Percentiles rank a stretch among this genome's conserved stretches.
Conservation (phyloP, 2,888 invertebrate species). For the Chelonus formosanus region DNA sequence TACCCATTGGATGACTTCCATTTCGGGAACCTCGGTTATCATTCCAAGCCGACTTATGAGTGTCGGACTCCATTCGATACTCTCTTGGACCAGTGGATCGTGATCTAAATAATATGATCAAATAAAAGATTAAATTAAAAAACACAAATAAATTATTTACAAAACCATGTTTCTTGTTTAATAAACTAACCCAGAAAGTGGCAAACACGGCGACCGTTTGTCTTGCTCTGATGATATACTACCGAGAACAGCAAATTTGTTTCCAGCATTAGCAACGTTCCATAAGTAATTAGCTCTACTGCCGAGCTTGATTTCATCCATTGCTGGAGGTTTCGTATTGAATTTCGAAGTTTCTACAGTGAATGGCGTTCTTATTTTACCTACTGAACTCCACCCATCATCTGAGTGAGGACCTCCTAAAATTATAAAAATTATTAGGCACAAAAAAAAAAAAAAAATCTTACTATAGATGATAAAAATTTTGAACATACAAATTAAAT, state of each 20-base stretch:
- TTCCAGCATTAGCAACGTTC: constrained; percentile 48
- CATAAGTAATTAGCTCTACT: constrained; percentile 59
- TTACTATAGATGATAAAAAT: no score
- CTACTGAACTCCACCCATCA: constrained; percentile 57
- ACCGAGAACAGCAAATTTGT: constrained; percentile 67
- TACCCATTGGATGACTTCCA: constrained; percentile 66
- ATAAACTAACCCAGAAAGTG: constrained; percentile 55
- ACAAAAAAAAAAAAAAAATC: no score
- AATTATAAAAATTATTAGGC: constrained; percentile 2
- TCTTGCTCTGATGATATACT: constrained; percentile 58
- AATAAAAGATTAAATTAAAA: background rate
- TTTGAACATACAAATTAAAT: background rate
- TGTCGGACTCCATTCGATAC: background rate
- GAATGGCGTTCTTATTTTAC: constrained; percentile 54
- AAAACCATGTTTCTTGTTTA: background rate
- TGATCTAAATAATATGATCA: background rate
- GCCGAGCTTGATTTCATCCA: constrained; percentile 66
- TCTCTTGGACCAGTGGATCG: constrained; percentile 1
- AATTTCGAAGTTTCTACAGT: constrained; percentile 67
- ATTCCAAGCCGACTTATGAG: background rate
- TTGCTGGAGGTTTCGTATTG: constrained; percentile 64
- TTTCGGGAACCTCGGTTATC: constrained; percentile 67
- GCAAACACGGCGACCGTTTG: constrained; percentile 51
- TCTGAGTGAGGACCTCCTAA: constrained; percentile 52
- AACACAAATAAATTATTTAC: no score